Base-by-base conservation (phyloP, 2,797 vertebrate species). In the Halcyon leucocephala region DNA sequence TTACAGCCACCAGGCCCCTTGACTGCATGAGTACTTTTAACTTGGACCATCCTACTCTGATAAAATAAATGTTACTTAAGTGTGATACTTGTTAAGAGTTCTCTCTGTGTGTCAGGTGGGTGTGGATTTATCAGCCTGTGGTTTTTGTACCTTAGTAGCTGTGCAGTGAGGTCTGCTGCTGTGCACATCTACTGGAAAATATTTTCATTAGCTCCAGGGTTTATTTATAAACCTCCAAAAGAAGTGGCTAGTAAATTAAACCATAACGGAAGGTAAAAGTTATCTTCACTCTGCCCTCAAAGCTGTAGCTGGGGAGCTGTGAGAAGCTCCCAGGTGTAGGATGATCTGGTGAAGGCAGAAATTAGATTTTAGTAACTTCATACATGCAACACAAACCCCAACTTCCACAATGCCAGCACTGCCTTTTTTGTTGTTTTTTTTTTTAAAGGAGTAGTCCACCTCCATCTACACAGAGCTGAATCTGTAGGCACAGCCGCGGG, bases 51-150 rank as follows among this genome's bases (percentile, higher is more conserved):
- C 91, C 91, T 86, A 74, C 49, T 73, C 96, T 57, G 60, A 74
- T 49, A 35, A 82, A 97, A 97, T 97, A 97, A 97, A 97, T 67
- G 94, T 95, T 95, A 87, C 67, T 62, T 96, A 66, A 83, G 94
- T 95, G 94, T 97, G 96, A 60, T 35, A 21, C 3, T 16, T 44
- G 21, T 18, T 31, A 44, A 7, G 39, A 79, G 35, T 86, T 31
- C 29, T 46, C 14, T 83, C 14, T 0, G 0, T 41, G 9, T 41
- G 9, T 22, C 4, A 8, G 3, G 9, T 3, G 2, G 10, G 18
- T 8, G 8, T 2, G 9, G 60, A 60, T 49, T 20, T 37, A 46
- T 48, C 13, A 33, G 58, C 25, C 17, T 26, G 4, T 19, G 1
- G 1, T 62, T 51, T 58, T 44, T 17, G 3, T 22, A 1, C 29